Evolutionary conservation across 2,797 vertebrate species (phyloP).

Genomic region (Sternotherus odoratus): DNA sequence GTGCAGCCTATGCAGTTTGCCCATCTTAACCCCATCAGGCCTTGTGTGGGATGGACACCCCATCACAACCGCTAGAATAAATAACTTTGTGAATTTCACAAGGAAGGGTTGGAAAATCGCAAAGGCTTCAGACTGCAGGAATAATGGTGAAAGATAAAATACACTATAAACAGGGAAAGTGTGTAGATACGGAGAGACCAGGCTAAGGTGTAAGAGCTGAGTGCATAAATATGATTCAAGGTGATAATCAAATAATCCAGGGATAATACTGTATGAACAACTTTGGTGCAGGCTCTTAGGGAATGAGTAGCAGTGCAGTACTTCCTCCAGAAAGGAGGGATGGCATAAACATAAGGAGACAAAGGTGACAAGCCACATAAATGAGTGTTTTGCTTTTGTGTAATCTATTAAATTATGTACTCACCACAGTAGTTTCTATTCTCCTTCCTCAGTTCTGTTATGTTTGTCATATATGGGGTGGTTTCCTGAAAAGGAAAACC

Average conservation of each 20-base stretch:
- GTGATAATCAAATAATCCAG: background rate
- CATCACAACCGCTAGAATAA: accelerated
- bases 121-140: background rate
- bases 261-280: background rate
- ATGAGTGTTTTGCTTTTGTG: background rate
- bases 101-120: background rate
- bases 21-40: background rate
- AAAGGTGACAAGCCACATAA: background rate
- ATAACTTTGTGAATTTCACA: background rate
- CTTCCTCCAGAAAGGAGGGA: background rate
- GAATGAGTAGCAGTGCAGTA: background rate
- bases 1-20: background rate
- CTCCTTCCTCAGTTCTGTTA: background rate
- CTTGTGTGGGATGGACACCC: background rate
- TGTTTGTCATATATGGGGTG: background rate
- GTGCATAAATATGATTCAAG: background rate
- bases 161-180: background rate
- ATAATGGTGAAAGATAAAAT: background rate
- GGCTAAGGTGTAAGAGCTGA: background rate
- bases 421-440: background rate
- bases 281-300: background rate
- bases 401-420: background rate
- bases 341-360: background rate
- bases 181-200: background rate
- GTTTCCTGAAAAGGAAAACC: background rate